Evolutionary conservation across 2,113 vertebrate genomes (phyloP).

Genomic region (Proteles cristata): DNA sequence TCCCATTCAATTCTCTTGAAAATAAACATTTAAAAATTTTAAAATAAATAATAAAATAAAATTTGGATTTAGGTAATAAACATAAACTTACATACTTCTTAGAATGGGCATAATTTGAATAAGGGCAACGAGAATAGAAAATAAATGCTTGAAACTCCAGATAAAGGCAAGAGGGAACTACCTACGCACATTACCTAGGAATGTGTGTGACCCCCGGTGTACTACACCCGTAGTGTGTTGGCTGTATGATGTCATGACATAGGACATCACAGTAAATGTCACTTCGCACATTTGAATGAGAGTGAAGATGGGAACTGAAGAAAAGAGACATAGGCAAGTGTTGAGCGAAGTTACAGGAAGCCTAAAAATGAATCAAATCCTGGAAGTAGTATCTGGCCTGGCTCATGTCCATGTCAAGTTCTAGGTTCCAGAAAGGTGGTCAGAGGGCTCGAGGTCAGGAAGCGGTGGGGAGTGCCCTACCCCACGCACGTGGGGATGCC

Average conservation of each 20-base stretch:
- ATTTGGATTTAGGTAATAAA: not conserved
- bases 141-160: not conserved
- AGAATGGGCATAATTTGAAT: not conserved
- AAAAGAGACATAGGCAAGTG: not conserved
- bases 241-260: not conserved
- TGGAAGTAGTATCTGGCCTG: accelerated
- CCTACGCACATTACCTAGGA: no score
- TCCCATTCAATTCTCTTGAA: no score
- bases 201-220: not conserved
- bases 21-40: no score
- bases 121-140: not conserved
- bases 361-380: accelerated
- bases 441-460: accelerated
- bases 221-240: no score
- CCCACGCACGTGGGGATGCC: accelerated
- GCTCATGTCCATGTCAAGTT: not conserved
- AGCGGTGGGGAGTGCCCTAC: accelerated
- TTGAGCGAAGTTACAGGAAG: not conserved
- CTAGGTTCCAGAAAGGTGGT: not conserved
- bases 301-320: not conserved
- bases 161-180: not conserved
- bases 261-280: accelerated
- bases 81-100: not conserved
- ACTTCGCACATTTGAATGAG: accelerated
- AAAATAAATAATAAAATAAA: no score